Base-by-base conservation (phyloP, 2,888 invertebrate genomes). In the Hypercompe scribonia region DNA sequence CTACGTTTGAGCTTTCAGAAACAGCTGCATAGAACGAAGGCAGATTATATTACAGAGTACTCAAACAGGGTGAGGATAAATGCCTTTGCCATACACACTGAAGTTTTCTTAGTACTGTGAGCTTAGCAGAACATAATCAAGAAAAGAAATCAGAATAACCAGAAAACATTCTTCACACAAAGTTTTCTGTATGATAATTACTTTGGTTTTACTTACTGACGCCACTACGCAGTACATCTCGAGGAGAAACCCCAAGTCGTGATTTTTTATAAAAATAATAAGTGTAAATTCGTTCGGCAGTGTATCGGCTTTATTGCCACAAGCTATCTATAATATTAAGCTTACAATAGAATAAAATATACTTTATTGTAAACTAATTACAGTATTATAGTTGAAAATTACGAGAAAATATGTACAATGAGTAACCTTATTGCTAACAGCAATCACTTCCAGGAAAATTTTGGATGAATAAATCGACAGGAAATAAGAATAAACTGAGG, bases 201-300 rank as follows among this genome's bases (percentile, higher is more conserved):
- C 82, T 83, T 81, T 78, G 74, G 75, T 80, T 78, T 76, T 79
- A 81, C 82, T 85, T 82, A 76, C 73, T 71, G 78, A 79, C 39
- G 71, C 70, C 72, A 77, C 75, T 79, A 65, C 71, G 70, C 70
- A 42, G 66, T n/a, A n/a, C n/a, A n/a, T n/a, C n/a, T n/a, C 8
- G 36, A 39, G 11, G 36, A 39, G 8, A 39, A 39, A 39, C 36
- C 11, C 36, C 36, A 39, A 11, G 11, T 39, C 10, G 36, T 39
- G 36, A 39, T 39, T 39, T 39, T 39, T 39, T 11, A 39, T 39
- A 8, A 39, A 8, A 7, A 39, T 39, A 39, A 11, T 39, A 39
- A 39, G 11, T n/a, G n/a, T n/a, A n/a, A n/a, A n/a, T n/a, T n/a
- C n/a, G n/a, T n/a, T n/a, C n/a, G n/a, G n/a, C n/a, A n/a, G n/a